Conservation (phyloP, 1,140 invertebrate genomes). For the Patella vulgata region DNA sequence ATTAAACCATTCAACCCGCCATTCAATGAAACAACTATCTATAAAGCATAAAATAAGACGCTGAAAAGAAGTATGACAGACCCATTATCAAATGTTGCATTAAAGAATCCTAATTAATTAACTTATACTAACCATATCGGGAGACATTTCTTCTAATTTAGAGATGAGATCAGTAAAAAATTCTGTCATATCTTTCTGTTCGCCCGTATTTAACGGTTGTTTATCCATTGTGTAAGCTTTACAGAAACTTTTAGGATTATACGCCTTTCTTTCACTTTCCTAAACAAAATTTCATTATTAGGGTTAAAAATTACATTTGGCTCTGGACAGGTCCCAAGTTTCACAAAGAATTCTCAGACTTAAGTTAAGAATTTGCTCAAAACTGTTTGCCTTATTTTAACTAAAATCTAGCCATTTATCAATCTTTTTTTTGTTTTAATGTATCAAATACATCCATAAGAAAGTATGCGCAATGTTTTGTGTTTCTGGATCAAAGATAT, state of each 20-base stretch:
- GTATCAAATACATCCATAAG: too few relatives aligned
- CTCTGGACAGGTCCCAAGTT: background rate
- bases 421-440: too few relatives aligned
- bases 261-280: slow-evolving; percentile 94
- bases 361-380: too few relatives aligned
- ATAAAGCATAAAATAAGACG: background rate
- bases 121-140: slow-evolving; percentile 73
- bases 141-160: slow-evolving; percentile 95
- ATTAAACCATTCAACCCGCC: too few relatives aligned
- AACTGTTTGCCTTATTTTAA: too few relatives aligned
- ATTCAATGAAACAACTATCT: background rate
- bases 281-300: slow-evolving; percentile 57
- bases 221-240: slow-evolving; percentile 95
- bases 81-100: background rate
- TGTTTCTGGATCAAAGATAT: too few relatives aligned
- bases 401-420: too few relatives aligned
- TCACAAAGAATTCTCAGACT: too few relatives aligned
- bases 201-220: slow-evolving; percentile 92
- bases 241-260: slow-evolving; percentile 94
- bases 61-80: background rate
- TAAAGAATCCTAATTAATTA: background rate
- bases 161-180: slow-evolving; percentile 97
- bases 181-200: slow-evolving; percentile 98
- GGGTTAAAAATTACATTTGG: background rate
- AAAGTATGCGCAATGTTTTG: too few relatives aligned